Evolutionary conservation across 2,797 vertebrate species (phyloP).

Genomic region (Thalassophryne amazonica): DNA sequence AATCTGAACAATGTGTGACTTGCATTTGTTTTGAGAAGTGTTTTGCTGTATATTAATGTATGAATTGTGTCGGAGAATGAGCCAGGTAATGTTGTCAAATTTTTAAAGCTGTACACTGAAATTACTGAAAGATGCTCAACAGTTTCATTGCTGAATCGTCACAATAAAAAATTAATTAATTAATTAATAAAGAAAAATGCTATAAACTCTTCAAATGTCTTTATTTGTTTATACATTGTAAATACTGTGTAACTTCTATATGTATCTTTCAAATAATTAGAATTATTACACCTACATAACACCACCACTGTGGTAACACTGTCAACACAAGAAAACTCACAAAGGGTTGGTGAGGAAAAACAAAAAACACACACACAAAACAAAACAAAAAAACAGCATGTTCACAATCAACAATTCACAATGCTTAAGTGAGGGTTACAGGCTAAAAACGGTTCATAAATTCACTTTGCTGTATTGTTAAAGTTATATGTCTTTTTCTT

Average conservation of each 20-base stretch:
- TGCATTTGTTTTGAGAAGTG: neutral
- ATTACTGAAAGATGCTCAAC: neutral
- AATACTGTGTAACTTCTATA: slow-evolving; percentile 63
- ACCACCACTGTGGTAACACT: slow-evolving; percentile 26
- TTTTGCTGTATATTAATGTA: neutral
- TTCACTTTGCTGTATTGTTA: slow-evolving; percentile 10
- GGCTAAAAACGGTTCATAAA: slow-evolving; percentile 28
- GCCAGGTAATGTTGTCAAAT: neutral
- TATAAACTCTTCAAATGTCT: neutral
- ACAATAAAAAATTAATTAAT: no score
- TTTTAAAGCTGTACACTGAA: neutral
- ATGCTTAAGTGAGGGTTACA: slow-evolving; percentile 30
- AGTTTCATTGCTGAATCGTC: no score
- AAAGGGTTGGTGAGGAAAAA: no score
- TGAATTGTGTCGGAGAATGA: slow-evolving; percentile 3
- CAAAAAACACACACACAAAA: slow-evolving; percentile 44
- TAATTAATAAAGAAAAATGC: slow-evolving; percentile 21
- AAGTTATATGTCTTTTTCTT: slow-evolving; percentile 9
- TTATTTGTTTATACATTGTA: slow-evolving; percentile 52
- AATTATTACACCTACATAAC: slow-evolving; percentile 33
- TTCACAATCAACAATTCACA: slow-evolving; percentile 47
- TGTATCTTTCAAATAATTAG: slow-evolving; percentile 51
- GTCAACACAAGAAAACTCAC: slow-evolving; percentile 27
- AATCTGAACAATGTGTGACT: no score
- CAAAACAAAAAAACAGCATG: slow-evolving; percentile 67